Evolutionary conservation across 2,888 invertebrate genomes (phyloP), one percentile per base, ranked within the genome.

Genomic region (Magallana nippona): DNA sequence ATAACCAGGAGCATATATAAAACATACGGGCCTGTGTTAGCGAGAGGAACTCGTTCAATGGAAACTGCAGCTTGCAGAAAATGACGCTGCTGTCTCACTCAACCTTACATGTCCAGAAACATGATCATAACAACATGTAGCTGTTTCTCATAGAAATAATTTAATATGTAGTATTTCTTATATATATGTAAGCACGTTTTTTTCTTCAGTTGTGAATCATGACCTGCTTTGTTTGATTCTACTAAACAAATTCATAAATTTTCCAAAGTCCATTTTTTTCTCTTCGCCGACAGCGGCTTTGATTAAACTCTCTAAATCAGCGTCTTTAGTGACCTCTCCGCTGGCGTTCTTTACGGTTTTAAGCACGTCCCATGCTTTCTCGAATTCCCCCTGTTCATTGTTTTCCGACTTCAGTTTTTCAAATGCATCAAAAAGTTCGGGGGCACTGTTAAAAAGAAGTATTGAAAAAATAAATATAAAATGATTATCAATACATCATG

Each of bases 201-300:
- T 78, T 8, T 56, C 78, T 22, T 77, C 27, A 32, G 19, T 19
- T 27, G 15, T 27, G 15, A 27, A 27, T 71, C 15, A 71, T 15
- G 71, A 27, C 32, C 71, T 71, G 32, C 71, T 71, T 56, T 82
- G 63, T 17, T 71, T 82, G 13, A 93, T 86, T 58, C 92, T 86
- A 60, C 90, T 71, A 56, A 71, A 82, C 56, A 82, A 71, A 56
- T 91, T 90, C 55, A 92, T 90, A 85, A 93, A 93, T 78, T 91
- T 90, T 44, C 89, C 90, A 63, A 91, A 83, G 84, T 93, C 92
- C 22, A 93, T 91, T 44, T 82, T 86, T 81, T 90, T 91, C 27
- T 92, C 91, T 56, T 90, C 89, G 0, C 91, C 89, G 19, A 91
- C 90, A 0, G 90, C 86, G 10, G 87, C 85, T 82, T 88, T 90